These are phyloP conservation scores for Microcebus jonahi DNA, from an alignment of 2,113 vertebrate species.

Conservation along the genomic window DNA sequence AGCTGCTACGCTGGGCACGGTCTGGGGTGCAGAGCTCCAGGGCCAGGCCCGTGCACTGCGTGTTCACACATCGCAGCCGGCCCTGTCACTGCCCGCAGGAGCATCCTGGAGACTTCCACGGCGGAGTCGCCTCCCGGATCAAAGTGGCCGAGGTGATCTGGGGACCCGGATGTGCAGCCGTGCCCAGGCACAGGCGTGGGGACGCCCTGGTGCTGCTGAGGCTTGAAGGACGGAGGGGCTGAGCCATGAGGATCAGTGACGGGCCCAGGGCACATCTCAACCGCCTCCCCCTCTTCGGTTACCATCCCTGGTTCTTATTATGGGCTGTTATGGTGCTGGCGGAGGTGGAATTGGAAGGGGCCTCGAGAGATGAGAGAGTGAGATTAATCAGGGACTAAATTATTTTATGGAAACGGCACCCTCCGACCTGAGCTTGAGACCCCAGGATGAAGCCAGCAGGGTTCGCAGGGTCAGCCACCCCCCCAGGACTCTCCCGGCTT, in stretches of 20 bases:
- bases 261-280: neutral
- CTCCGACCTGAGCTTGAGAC: neutral
- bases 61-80: neutral
- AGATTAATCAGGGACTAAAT: rapidly evolving
- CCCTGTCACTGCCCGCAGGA: neutral
- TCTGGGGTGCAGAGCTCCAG: neutral
- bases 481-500: neutral
- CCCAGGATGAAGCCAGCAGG: neutral
- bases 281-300: rapidly evolving
- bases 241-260: rapidly evolving
- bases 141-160: rapidly evolving
- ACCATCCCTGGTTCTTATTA: rapidly evolving
- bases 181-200: neutral
- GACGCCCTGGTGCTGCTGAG: neutral
- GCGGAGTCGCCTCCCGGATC: neutral
- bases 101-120: rapidly evolving
- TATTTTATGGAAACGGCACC: neutral
- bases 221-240: neutral
- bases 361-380: rapidly evolving
- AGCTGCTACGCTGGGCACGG: neutral
- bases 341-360: neutral
- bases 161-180: rapidly evolving
- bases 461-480: neutral
- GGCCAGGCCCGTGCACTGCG: neutral
- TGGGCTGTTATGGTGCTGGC: neutral